Evolutionary conservation across 1,140 invertebrate genomes (phyloP).

Genomic region (Drosophila kikkawai): DNA sequence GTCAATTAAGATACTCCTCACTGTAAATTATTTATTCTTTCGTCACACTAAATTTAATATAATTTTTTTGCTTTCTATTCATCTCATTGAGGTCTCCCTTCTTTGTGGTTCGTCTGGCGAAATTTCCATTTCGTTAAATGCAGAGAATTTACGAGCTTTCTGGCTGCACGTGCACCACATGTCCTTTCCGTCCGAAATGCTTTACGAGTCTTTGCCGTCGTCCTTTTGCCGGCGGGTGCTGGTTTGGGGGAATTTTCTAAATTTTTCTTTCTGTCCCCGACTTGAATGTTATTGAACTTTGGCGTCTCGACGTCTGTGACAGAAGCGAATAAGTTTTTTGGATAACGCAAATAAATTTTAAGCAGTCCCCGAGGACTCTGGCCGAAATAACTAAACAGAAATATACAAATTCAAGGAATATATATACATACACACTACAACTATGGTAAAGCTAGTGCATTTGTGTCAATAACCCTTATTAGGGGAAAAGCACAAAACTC

Average conservation of each 20-base stretch:
- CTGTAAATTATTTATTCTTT: neutral
- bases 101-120: slow-evolving; percentile 46
- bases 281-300: slow-evolving; percentile 72
- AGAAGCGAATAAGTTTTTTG: slow-evolving; percentile 57
- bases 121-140: slow-evolving; percentile 78
- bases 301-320: slow-evolving; percentile 56
- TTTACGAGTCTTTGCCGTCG: slow-evolving; percentile 61
- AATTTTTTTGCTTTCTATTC: slow-evolving; percentile 8
- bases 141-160: slow-evolving; percentile 66
- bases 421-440: neutral
- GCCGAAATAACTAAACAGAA: slow-evolving; percentile 3
- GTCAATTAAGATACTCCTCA: too few species aligned
- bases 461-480: slow-evolving; percentile 66
- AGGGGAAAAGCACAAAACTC: slow-evolving; percentile 36
- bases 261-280: slow-evolving; percentile 41
- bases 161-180: slow-evolving; percentile 69
- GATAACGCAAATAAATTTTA: slow-evolving; percentile 30
- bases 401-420: slow-evolving; percentile 26
- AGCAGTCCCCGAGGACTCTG: slow-evolving; percentile 20
- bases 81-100: slow-evolving; percentile 4
- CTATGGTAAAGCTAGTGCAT: slow-evolving; percentile 7
- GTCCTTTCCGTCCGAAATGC: slow-evolving; percentile 62
- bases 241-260: slow-evolving; percentile 28
- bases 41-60: neutral
- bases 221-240: slow-evolving; percentile 13